Percentiles rank a stretch among this genome's conserved stretches.
phyloP scores from a whole-genome alignment of 2,113 vertebrate genomes.

The Rhinichthys klamathensis region DNA sequence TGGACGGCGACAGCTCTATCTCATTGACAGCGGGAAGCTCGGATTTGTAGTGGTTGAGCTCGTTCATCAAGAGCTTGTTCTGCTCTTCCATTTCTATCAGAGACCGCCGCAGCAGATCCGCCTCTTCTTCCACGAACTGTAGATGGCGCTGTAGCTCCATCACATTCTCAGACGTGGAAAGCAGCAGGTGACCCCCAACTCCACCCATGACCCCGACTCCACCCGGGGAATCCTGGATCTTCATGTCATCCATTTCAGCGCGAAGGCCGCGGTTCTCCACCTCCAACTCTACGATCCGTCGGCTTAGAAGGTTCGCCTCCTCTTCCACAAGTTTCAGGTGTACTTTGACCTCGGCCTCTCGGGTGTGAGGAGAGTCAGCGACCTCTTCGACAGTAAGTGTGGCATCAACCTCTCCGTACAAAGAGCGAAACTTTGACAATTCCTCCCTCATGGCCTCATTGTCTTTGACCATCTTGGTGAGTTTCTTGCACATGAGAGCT shows the following conservation, averaged over 20 bases:
- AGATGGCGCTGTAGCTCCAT: slow-evolving; percentile 92
- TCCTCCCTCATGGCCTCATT: slow-evolving; percentile 95
- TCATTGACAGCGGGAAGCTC: slow-evolving; percentile 80
- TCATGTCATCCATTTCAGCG: slow-evolving; percentile 96
- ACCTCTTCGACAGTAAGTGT: slow-evolving; percentile 90
- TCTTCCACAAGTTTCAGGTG: slow-evolving; percentile 97
- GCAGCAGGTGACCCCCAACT: slow-evolving; percentile 59
- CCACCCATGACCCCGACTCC: slow-evolving; percentile 64
- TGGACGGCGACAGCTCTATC: slow-evolving; percentile 46
- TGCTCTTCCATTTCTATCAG: slow-evolving; percentile 96
- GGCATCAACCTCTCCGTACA: slow-evolving; percentile 91
- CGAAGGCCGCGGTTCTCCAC: slow-evolving; percentile 95
- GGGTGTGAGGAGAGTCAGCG: slow-evolving; percentile 90
- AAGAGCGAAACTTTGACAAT: slow-evolving; percentile 89
- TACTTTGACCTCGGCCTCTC: slow-evolving; percentile 91
- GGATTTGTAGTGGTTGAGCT: slow-evolving; percentile 92
- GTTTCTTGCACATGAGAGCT: slow-evolving; percentile 97
- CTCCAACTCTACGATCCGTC: slow-evolving; percentile 95
- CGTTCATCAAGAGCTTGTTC: slow-evolving; percentile 94
- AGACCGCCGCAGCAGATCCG: slow-evolving; percentile 90
- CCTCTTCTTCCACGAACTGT: slow-evolving; percentile 99
- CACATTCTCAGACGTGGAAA: slow-evolving; percentile 85
- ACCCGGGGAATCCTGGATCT: slow-evolving; percentile 78
- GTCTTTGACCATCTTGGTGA: slow-evolving; percentile 95
- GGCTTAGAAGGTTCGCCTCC: slow-evolving; percentile 95